phyloP scores from a whole-genome alignment of 2,888 invertebrate genomes.

The Scaptomyza flava region DNA sequence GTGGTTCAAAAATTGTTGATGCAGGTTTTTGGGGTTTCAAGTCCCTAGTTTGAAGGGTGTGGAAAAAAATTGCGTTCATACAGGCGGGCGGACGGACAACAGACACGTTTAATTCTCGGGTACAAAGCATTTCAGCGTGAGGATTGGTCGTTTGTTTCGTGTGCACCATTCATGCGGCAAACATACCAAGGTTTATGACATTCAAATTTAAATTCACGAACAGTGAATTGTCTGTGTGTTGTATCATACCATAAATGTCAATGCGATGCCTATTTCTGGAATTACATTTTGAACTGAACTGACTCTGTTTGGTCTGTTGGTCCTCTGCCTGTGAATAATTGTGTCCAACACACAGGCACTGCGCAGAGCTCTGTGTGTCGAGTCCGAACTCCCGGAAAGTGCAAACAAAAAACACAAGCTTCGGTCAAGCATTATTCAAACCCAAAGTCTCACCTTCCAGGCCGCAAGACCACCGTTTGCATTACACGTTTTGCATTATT shows the following conservation, averaged over 20 bases:
- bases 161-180: conserved; percentile 20
- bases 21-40: too few relatives aligned
- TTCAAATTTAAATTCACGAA: conserved; percentile 58
- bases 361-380: too few relatives aligned
- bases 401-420: conserved; percentile 38
- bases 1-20: too few relatives aligned
- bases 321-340: conserved; percentile 62
- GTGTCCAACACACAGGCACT: neutral
- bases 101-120: conserved; percentile 51
- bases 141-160: conserved; percentile 42
- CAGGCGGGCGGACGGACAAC: too few relatives aligned
- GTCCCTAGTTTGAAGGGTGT: too few relatives aligned
- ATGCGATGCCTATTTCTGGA: conserved; percentile 47
- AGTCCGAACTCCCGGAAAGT: conserved; percentile 9
- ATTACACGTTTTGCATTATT: conserved; percentile 66
- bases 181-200: conserved; percentile 38
- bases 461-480: neutral
- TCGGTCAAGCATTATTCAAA: conserved; percentile 35
- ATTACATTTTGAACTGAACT: conserved; percentile 43
- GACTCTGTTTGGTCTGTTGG: conserved; percentile 18
- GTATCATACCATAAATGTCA: conserved; percentile 39
- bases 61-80: too few relatives aligned
- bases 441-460: neutral
- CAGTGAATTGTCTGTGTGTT: conserved; percentile 22
- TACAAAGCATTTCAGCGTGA: too few relatives aligned